Base-by-base conservation (phyloP, 2,113 vertebrate species). In the Pholis gunnellus region DNA sequence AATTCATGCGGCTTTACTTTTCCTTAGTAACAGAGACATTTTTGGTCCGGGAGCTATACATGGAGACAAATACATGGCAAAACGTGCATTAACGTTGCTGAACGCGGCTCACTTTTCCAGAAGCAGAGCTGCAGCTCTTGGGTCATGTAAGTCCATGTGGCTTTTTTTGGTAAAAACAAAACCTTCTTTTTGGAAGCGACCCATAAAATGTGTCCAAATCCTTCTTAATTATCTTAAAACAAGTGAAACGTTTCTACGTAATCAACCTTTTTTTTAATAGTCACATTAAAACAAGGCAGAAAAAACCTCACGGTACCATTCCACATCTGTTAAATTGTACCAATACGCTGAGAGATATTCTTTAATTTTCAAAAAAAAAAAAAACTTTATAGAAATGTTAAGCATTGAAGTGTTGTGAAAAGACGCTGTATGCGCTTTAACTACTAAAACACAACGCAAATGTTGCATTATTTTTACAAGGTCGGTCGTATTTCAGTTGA, bases 31-130 rank as follows among this genome's bases (percentile, higher is more conserved):
- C 59, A 11, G 36, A 29, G 44, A 5, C 46, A 5, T 57, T 82
- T 73, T 56, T 31, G 57, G 65, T 71, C 10, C 4, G 7, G 5
- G 73, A 48, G 70, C 34, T 42, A 59, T 3, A 34, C 10, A n/a
- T 48, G 27, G 36, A 34, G 52, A 42, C 20, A 50, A 38, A 40
- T 9, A 63, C 46, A 5, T n/a, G 7, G 59, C 22, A n/a, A 20
- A 56, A 27, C 44, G 52, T 17, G 9, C 56, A 34, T 56, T 68
- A 74, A 69, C 54, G 84, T 65, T 72, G 38, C 63, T 68, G 64
- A 73, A 75, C 65, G 27, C 46, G 4, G 80, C 38, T 78, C 18
- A 0, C 52, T 74, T 88, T 89, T 81, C 54, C 75, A 82, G 27
- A 52, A 18, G 17, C 40, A 17, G 13, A 54, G 69, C 66, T 1